These are phyloP conservation scores for Microcebus lehilahytsara DNA, from an alignment of 2,113 vertebrate species.

Conservation along the genomic window DNA sequence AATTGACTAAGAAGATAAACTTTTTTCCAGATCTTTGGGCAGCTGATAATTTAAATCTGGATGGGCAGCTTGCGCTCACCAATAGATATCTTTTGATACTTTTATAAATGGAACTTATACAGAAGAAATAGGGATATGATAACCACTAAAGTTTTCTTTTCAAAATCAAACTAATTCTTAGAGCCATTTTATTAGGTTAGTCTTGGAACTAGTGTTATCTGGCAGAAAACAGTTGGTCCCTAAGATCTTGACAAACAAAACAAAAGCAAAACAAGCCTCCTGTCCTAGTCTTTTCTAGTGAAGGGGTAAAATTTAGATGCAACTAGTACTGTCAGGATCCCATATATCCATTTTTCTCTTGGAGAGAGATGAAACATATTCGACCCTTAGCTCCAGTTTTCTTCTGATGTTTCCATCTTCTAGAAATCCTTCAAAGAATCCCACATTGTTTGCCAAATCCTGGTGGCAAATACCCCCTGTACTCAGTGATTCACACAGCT, in stretches of 20 bases:
- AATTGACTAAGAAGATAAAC: constrained; percentile 61
- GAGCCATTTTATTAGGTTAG: constrained; percentile 45
- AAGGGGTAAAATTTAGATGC: neutral
- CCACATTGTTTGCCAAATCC: constrained; percentile 56
- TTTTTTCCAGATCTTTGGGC: constrained; percentile 60
- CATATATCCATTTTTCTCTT: neutral
- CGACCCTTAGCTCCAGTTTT: constrained; percentile 11
- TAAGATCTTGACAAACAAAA: constrained; percentile 22
- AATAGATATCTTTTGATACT: constrained; percentile 43
- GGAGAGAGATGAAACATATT: constrained; percentile 54
- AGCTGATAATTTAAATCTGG: constrained; percentile 53
- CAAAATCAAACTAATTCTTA: constrained; percentile 25
- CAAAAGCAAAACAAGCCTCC: constrained; percentile 18
- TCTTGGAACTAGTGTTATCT: constrained; percentile 21
- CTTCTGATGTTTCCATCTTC: neutral
- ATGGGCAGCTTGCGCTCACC: constrained; percentile 57
- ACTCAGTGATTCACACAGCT: constrained; percentile 39
- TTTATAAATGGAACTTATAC: constrained; percentile 49
- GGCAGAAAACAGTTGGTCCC: constrained; percentile 26
- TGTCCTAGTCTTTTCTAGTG: constrained; percentile 1
- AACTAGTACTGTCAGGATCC: neutral
- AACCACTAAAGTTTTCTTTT: constrained; percentile 69
- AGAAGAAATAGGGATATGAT: constrained; percentile 56
- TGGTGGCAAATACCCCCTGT: constrained; percentile 59
- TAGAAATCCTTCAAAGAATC: constrained; percentile 17